Evolutionary conservation across 1,140 invertebrate species (phyloP).

Genomic region (Camponotus vicinus): DNA sequence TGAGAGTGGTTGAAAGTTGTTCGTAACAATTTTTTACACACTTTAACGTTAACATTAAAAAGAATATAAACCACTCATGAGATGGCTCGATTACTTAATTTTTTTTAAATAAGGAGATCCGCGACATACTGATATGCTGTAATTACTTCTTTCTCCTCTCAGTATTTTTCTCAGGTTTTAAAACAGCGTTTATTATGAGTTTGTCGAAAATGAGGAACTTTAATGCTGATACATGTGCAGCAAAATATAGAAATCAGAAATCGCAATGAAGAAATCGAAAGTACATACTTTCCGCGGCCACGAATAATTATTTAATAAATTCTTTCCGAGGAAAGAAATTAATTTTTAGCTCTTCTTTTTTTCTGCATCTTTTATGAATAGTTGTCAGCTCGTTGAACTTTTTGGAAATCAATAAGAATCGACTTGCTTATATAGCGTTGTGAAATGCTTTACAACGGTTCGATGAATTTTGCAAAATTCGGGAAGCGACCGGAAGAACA

Average conservation of each 20-base stretch:
- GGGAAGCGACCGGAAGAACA: neutral
- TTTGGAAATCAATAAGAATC: neutral
- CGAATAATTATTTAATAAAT: neutral
- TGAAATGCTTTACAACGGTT: neutral
- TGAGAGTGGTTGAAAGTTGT: slow-evolving; percentile 12
- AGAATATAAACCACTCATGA: slow-evolving; percentile 48
- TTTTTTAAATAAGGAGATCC: neutral
- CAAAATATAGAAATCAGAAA: too few relatives aligned
- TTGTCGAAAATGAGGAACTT: neutral
- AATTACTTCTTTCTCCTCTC: neutral
- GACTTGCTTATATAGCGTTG: neutral
- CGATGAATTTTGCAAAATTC: neutral
- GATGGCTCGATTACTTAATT: slow-evolving; percentile 28
- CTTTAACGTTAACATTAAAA: slow-evolving; percentile 57
- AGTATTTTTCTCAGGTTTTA: neutral
- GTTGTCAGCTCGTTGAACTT: neutral
- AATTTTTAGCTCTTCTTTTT: neutral
- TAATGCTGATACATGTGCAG: neutral
- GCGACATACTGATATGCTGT: neutral
- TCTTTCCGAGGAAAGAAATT: neutral
- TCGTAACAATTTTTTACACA: slow-evolving; percentile 5
- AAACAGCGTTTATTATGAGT: neutral
- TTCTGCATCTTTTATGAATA: neutral
- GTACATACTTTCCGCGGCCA: neutral
- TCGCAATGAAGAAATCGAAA: neutral